Evolutionary conservation across 2,113 vertebrate species (phyloP).

Genomic region (Hippopotamus amphibius): DNA sequence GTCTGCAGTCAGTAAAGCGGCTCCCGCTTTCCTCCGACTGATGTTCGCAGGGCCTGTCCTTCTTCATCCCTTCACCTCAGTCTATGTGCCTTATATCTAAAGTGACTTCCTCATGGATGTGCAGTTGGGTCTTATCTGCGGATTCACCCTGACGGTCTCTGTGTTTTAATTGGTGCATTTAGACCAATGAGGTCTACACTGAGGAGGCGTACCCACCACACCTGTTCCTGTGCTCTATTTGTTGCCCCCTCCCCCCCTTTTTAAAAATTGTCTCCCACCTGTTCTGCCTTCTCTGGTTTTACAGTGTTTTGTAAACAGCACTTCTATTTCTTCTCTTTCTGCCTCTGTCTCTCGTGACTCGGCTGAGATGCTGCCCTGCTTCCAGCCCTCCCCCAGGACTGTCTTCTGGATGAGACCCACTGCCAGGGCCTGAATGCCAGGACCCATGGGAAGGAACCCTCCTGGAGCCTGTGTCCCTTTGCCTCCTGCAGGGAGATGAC

Average conservation of each 20-base stretch:
- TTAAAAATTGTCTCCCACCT: neutral
- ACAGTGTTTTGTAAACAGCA: neutral
- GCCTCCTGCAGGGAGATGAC: neutral
- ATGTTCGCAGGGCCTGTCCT: neutral
- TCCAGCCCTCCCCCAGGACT: neutral
- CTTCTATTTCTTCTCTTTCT: too few species aligned
- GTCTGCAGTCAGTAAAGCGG: neutral
- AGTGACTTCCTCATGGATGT: fast-evolving
- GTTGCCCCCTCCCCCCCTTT: fast-evolving
- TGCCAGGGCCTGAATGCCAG: neutral
- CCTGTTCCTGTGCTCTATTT: neutral
- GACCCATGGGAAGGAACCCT: too few species aligned
- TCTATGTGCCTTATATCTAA: neutral
- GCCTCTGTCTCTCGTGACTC: neutral
- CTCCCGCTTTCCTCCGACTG: neutral
- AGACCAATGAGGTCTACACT: too few species aligned
- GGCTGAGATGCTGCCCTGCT: neutral
- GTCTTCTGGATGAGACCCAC: fast-evolving
- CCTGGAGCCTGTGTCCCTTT: neutral
- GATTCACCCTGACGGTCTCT: neutral
- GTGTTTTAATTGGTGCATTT: neutral
- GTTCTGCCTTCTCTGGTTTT: neutral
- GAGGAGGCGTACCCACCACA: neutral
- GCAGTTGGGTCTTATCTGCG: neutral
- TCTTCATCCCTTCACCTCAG: neutral